Evolutionary conservation across 2,113 vertebrate species (phyloP).

Genomic region (Gobiocypris rarus): DNA sequence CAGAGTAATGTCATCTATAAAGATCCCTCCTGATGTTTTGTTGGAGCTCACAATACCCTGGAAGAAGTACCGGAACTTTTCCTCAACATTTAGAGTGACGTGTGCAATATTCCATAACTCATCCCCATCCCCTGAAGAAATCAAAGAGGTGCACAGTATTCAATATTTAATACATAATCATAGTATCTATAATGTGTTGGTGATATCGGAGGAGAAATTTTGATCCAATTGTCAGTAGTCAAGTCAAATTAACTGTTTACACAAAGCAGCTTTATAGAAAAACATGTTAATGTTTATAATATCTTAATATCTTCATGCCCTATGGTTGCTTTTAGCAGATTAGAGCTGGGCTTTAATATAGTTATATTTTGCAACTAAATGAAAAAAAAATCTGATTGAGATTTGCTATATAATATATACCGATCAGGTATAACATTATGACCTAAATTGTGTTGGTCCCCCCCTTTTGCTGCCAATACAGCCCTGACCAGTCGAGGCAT

Average conservation of each 20-base stretch:
- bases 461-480: too few species aligned
- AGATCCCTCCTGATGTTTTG: slow-evolving; percentile 77
- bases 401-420: background rate
- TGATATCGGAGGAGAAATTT: background rate
- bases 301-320: background rate
- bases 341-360: background rate
- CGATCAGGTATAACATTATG: too few species aligned
- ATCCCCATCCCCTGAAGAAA: slow-evolving; percentile 74
- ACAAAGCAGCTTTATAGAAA: background rate
- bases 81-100: slow-evolving; percentile 75
- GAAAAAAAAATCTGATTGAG: background rate
- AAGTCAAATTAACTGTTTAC: background rate
- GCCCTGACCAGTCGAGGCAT: too few species aligned
- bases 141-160: background rate
- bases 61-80: slow-evolving; percentile 90
- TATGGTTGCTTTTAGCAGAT: background rate
- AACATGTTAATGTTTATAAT: too few species aligned
- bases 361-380: background rate
- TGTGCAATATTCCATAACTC: slow-evolving; percentile 85
- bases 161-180: background rate
- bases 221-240: background rate
- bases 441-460: too few species aligned
- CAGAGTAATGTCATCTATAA: slow-evolving; percentile 84
- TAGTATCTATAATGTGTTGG: background rate
- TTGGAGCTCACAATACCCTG: slow-evolving; percentile 79